A percentile compares a stretch with the other conserved stretches of the same genome.
Evolutionary conservation across 2,113 vertebrate genomes (phyloP).

Genomic region (Thalassarche chlororhynchos): DNA sequence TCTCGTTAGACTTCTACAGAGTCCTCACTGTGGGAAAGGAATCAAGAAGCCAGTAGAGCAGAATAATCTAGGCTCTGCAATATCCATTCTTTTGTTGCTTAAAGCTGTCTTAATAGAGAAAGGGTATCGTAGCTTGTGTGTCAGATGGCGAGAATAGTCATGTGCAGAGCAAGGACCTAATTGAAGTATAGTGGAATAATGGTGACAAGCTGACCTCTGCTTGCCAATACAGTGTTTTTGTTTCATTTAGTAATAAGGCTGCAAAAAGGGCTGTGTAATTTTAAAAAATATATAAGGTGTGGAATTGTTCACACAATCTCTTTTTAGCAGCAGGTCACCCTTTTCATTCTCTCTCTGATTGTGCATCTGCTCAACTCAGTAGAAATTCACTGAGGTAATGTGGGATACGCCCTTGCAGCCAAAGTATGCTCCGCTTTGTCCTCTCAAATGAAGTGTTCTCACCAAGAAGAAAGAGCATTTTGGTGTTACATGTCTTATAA

Average conservation of each 20-base stretch:
- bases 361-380: neutral
- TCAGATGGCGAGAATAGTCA: neutral
- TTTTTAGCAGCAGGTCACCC: neutral
- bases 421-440: neutral
- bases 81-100: constrained; percentile 69
- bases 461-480: neutral
- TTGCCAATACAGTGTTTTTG: neutral
- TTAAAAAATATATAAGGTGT: neutral
- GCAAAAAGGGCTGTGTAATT: neutral
- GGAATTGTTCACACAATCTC: neutral
- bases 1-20: constrained; percentile 18
- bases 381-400: neutral
- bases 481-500: neutral
- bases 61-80: constrained; percentile 79
- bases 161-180: constrained; percentile 10
- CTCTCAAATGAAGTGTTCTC: neutral
- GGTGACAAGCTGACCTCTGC: neutral
- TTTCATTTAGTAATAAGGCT: neutral
- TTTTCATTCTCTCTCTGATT: neutral
- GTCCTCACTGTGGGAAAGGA: constrained; percentile 81
- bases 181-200: constrained; percentile 5
- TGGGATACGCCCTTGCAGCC: neutral
- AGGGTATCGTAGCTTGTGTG: neutral
- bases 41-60: constrained; percentile 75
- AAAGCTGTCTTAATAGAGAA: constrained; percentile 31